Evolutionary conservation across 2,888 invertebrate genomes (phyloP).

Genomic region (Acleris sparsana): DNA sequence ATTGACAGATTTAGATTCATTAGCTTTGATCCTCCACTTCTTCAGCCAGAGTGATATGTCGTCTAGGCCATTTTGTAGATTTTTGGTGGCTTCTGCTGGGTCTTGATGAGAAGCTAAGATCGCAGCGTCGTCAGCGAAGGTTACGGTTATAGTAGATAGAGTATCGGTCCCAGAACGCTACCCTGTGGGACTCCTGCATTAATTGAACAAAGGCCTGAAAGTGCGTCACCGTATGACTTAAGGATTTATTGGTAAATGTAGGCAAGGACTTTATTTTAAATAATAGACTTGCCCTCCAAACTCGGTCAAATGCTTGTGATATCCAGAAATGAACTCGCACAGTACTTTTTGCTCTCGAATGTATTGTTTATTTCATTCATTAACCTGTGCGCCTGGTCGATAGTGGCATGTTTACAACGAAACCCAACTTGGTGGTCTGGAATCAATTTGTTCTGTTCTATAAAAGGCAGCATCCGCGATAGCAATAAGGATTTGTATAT

Average conservation of each 20-base stretch:
- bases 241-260: too few species aligned
- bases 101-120: not conserved
- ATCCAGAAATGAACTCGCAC: conserved; percentile 38
- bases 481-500: conserved; percentile 11
- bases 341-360: conserved; percentile 8
- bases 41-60: not conserved
- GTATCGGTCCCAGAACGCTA: not conserved
- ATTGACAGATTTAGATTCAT: not conserved
- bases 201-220: not conserved
- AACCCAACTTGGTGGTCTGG: too few species aligned
- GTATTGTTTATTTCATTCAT: too few species aligned
- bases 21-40: not conserved
- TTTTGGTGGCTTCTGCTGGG: not conserved
- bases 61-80: not conserved
- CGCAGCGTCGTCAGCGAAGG: not conserved
- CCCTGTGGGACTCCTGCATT: not conserved
- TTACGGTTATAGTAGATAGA: not conserved
- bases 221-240: not conserved
- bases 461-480: not conserved
- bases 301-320: conserved; percentile 46
- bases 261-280: conserved; percentile 1
- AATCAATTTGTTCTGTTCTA: not conserved
- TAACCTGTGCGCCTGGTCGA: too few species aligned
- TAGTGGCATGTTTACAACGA: too few species aligned
- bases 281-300: conserved; percentile 39